A percentile compares a stretch with the other conserved stretches of the same genome.
Conservation (phyloP, 2,113 vertebrate genomes). For the Oreochromis aureus region DNA sequence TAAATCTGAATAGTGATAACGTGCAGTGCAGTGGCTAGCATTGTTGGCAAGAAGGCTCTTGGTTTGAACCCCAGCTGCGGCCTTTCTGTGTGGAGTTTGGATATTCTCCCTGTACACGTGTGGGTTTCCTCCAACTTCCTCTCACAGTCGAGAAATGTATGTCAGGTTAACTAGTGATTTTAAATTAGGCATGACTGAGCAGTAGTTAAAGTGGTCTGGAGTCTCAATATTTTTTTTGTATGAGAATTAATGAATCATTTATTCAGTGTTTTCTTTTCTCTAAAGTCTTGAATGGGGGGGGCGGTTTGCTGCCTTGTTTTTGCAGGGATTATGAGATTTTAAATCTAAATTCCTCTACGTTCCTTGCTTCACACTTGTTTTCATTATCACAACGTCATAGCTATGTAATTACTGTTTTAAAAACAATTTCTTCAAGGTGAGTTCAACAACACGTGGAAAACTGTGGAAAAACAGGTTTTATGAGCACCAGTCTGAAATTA, state of each 20-base stretch:
- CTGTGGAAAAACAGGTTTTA: neutral
- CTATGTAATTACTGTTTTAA: neutral
- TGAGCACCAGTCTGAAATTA: neutral
- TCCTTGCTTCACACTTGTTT: neutral
- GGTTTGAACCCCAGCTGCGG: neutral
- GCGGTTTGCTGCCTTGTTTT: neutral
- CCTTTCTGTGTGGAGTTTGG: neutral
- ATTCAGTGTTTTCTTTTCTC: neutral
- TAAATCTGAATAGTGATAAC: neutral
- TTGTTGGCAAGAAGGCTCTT: neutral
- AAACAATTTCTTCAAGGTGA: neutral
- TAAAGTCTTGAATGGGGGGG: neutral
- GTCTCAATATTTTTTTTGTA: accelerated
- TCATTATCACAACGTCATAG: neutral
- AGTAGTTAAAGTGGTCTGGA: neutral
- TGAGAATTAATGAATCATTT: neutral
- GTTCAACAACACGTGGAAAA: neutral
- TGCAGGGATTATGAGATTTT: neutral
- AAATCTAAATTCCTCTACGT: neutral
- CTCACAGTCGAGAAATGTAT: neutral
- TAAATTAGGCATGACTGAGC: neutral
- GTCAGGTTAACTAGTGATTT: neutral
- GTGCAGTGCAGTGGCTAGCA: neutral
- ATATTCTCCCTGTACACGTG: neutral
- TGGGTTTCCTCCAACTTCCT: neutral